Conservation (phyloP, 2,113 vertebrate species). For the Talpa occidentalis region DNA sequence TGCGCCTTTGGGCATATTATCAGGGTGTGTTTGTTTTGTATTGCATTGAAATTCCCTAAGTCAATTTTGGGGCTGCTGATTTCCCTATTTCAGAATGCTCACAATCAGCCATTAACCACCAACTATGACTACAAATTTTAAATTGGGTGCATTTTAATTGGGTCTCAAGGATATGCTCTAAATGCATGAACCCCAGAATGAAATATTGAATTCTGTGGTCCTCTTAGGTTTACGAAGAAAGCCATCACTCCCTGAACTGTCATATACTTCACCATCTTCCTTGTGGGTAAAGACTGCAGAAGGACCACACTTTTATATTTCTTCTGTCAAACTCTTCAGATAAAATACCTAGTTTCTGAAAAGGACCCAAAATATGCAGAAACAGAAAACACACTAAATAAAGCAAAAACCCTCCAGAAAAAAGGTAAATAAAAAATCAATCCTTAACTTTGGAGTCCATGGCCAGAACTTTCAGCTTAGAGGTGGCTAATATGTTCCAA, state of each 20-base stretch:
- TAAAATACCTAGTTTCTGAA: not conserved
- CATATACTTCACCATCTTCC: not conserved
- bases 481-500: slow-evolving; percentile 49
- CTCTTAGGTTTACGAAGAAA: not conserved
- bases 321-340: not conserved
- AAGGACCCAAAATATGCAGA: not conserved
- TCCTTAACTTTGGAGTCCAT: slow-evolving; percentile 42
- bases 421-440: slow-evolving; percentile 51
- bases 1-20: not conserved
- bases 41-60: not conserved
- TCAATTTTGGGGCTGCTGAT: not conserved
- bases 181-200: not conserved
- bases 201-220: not conserved
- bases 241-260: not conserved
- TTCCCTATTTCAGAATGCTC: not conserved
- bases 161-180: not conserved
- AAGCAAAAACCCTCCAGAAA: slow-evolving; percentile 28
- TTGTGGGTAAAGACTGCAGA: not conserved
- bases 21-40: not conserved
- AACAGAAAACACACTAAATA: not conserved
- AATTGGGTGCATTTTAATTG: not conserved
- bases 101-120: not conserved
- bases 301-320: not conserved
- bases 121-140: not conserved
- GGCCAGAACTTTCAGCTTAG: slow-evolving; percentile 1